These are phyloP conservation scores for Andrena flavipes DNA, from an alignment of 2,888 invertebrate genomes.

Conservation along the genomic window DNA sequence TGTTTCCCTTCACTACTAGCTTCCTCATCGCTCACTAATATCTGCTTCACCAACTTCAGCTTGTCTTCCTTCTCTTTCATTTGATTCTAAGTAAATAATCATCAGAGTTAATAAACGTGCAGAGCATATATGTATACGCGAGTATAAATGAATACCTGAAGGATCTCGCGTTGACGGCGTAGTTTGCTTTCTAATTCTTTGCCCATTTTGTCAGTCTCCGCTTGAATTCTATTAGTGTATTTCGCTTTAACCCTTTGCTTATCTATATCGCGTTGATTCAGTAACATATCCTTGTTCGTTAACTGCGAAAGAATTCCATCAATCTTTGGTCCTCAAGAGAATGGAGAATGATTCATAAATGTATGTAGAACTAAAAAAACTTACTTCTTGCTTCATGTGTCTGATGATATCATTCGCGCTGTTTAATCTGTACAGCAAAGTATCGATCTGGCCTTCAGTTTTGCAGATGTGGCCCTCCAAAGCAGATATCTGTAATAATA, in stretches of 20 bases:
- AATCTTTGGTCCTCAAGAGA: background rate
- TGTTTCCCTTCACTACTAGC: background rate
- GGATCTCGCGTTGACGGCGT: slow-evolving; percentile 87
- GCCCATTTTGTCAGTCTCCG: slow-evolving; percentile 91
- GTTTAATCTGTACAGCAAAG: slow-evolving; percentile 88
- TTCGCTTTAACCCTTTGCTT: slow-evolving; percentile 86
- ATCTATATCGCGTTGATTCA: slow-evolving; percentile 85
- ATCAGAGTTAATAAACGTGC: background rate
- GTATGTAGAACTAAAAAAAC: too few species aligned
- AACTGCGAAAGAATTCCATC: slow-evolving; percentile 74
- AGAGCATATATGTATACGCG: too few species aligned
- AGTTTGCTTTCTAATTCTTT: slow-evolving; percentile 89
- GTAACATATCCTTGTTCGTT: slow-evolving; percentile 85
- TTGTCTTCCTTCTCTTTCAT: slow-evolving; percentile 88
- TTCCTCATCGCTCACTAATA: slow-evolving; percentile 85
- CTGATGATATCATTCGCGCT: slow-evolving; percentile 89
- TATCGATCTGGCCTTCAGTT: slow-evolving; percentile 88
- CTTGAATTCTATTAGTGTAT: slow-evolving; percentile 86
- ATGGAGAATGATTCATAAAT: slow-evolving; percentile 9
- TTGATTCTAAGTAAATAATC: slow-evolving; percentile 80
- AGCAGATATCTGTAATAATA: slow-evolving; percentile 81
- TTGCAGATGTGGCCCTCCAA: slow-evolving; percentile 89
- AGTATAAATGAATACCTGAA: slow-evolving; percentile 82
- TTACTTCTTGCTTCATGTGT: slow-evolving; percentile 86
- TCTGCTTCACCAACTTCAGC: slow-evolving; percentile 87